A percentile compares a stretch with the other conserved stretches of the same genome.
phyloP scores from a whole-genome alignment of 2,113 vertebrate genomes.

The Hyperopisus bebe region DNA sequence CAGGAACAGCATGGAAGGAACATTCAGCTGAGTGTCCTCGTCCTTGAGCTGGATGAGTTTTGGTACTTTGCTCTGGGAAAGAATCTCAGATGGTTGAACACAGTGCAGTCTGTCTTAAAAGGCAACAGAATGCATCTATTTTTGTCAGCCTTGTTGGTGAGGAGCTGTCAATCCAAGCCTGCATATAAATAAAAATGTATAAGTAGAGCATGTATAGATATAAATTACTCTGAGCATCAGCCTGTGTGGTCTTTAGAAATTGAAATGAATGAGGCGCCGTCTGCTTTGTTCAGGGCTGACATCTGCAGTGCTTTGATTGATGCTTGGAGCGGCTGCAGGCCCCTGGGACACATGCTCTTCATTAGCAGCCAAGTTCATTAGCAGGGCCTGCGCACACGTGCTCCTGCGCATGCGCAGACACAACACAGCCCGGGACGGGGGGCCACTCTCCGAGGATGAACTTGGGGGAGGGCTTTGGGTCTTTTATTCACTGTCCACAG shows the following conservation, averaged over 20 bases:
- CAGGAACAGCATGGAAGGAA: background rate
- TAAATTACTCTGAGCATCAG: slow-evolving; percentile 6
- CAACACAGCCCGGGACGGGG: background rate
- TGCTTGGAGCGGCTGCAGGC: background rate
- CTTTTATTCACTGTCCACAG: background rate
- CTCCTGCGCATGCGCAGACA: background rate
- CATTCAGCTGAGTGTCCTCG: background rate
- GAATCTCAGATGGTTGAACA: background rate
- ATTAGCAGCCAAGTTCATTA: slow-evolving; percentile 12
- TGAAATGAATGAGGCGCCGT: slow-evolving; percentile 9
- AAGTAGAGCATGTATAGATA: background rate
- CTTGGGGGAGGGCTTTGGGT: background rate
- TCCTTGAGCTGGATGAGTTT: background rate
- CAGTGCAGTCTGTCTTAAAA: background rate
- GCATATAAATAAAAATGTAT: background rate
- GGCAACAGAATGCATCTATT: background rate
- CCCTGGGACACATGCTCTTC: background rate
- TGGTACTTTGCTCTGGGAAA: background rate
- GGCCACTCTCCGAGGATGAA: background rate
- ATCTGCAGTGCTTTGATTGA: slow-evolving; percentile 10
- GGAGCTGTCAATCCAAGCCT: background rate
- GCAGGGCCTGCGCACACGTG: background rate
- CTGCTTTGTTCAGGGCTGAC: slow-evolving; percentile 8
- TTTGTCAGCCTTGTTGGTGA: background rate
- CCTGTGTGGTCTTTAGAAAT: slow-evolving; percentile 1